These are phyloP conservation scores for Poecilia velifera DNA, from an alignment of 2,797 vertebrate genomes.

Conservation along the genomic window DNA sequence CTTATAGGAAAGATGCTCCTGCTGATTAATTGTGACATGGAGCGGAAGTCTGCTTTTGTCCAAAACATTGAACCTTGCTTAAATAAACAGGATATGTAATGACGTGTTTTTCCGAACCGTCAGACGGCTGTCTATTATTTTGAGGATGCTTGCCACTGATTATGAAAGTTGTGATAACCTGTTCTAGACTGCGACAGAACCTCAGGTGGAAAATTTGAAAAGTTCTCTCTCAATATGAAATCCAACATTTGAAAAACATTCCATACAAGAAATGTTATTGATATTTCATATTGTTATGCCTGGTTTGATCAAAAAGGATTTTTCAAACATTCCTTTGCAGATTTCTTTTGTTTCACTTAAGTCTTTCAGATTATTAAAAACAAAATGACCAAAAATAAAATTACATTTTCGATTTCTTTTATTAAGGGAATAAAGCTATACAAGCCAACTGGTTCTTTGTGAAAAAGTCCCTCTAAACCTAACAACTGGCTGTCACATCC, in stretches of 20 bases:
- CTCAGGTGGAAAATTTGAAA: constrained; percentile 67
- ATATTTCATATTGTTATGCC: not conserved
- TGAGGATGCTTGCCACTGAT: constrained; percentile 62
- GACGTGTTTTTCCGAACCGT: constrained; percentile 74
- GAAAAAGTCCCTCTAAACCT: not conserved
- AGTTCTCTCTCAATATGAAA: constrained; percentile 36
- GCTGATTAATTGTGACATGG: constrained; percentile 50
- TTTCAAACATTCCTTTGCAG: not conserved
- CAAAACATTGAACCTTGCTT: constrained; percentile 45
- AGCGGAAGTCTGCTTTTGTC: constrained; percentile 53
- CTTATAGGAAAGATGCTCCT: constrained; percentile 57
- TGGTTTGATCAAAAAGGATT: not conserved
- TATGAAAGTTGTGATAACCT: constrained; percentile 67
- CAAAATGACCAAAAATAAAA: not conserved
- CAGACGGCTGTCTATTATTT: constrained; percentile 58
- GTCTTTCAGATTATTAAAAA: not conserved
- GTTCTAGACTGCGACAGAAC: constrained; percentile 43
- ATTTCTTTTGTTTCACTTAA: not conserved
- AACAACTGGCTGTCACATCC: not conserved
- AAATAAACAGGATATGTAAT: constrained; percentile 78
- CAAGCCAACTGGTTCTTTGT: not conserved
- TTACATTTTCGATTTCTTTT: not conserved
- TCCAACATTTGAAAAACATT: constrained; percentile 29
- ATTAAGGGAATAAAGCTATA: not conserved
- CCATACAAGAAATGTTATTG: constrained; percentile 9